phyloP scores from a whole-genome alignment of 2,113 vertebrate species.

The Silurus glanis region DNA sequence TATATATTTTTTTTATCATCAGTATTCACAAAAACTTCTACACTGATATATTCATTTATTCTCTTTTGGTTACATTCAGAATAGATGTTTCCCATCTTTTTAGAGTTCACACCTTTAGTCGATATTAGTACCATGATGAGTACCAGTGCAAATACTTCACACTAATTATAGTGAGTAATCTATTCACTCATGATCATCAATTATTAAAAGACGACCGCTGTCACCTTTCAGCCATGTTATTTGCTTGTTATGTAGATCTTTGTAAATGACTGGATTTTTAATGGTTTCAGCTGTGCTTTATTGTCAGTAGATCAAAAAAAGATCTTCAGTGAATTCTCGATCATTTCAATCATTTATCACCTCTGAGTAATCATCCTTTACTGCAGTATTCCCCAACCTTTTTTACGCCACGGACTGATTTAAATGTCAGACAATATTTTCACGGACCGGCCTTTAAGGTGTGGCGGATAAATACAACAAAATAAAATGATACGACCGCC shows the following conservation, averaged over 20 bases:
- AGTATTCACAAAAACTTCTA: too few species aligned
- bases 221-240: not conserved
- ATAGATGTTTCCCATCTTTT: not conserved
- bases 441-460: too few species aligned
- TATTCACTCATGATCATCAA: not conserved
- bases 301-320: not conserved
- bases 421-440: too few species aligned
- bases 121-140: not conserved
- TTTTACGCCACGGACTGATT: too few species aligned
- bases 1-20: not conserved
- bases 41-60: not conserved
- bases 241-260: not conserved
- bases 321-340: not conserved
- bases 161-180: not conserved
- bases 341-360: not conserved
- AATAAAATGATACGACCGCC: too few species aligned
- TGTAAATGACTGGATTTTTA: not conserved
- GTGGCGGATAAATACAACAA: too few species aligned
- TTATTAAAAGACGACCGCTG: not conserved
- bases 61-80: not conserved
- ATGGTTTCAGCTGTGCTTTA: not conserved
- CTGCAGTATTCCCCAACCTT: too few species aligned
- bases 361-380: not conserved
- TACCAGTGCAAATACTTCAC: not conserved
- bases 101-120: not conserved